Percentiles rank a stretch among this genome's conserved stretches.
Conservation (phyloP, 2,888 invertebrate species). For the Aporophyla nigra region DNA sequence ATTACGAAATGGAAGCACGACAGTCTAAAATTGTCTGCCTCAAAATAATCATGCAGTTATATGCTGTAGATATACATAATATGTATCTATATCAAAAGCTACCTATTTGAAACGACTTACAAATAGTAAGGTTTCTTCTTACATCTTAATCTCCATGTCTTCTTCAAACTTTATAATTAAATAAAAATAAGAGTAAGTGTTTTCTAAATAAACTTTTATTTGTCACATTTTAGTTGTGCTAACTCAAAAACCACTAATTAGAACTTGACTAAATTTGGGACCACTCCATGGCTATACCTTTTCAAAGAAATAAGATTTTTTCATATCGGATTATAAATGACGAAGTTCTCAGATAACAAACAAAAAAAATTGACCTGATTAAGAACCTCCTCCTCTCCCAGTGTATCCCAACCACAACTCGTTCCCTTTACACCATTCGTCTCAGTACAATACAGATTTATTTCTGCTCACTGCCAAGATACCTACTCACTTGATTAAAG, state of each 20-base stretch:
- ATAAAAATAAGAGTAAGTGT: too few species aligned
- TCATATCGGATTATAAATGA: too few species aligned
- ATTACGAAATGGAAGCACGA: not conserved
- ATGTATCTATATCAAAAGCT: not conserved
- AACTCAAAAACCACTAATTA: too few species aligned
- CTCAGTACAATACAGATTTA: slow-evolving; percentile 10
- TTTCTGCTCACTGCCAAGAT: slow-evolving; percentile 15
- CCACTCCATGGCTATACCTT: too few species aligned
- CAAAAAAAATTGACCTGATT: too few species aligned
- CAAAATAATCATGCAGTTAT: not conserved
- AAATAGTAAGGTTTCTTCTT: not conserved
- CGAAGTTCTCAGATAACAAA: too few species aligned
- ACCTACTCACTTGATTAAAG: slow-evolving; percentile 45
- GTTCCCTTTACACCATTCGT: slow-evolving; percentile 11
- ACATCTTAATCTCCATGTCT: not conserved
- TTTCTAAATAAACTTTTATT: too few species aligned
- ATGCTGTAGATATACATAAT: not conserved
- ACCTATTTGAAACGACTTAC: not conserved
- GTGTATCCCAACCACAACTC: slow-evolving; percentile 2
- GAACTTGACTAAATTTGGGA: too few species aligned
- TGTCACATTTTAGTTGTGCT: too few species aligned
- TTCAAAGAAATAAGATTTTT: too few species aligned
- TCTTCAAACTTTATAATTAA: not conserved
- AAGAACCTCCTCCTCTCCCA: too few species aligned
- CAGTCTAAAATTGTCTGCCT: not conserved